Percentiles rank a stretch among this genome's conserved stretches.
Evolutionary conservation across 2,797 vertebrate species (phyloP).

Genomic region (Lutjanus campechanus): DNA sequence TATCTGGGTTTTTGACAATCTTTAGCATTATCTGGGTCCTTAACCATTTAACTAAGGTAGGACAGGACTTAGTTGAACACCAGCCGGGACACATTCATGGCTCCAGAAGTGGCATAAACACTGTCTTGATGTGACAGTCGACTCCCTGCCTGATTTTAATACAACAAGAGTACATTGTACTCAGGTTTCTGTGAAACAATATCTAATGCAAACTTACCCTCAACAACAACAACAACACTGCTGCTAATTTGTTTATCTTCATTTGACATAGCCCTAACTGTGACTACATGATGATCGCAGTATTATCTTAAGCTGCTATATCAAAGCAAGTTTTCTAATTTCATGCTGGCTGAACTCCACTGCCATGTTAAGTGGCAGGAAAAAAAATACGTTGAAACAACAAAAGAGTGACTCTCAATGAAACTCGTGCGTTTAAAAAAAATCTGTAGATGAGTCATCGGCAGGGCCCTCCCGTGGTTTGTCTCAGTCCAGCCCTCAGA

Average conservation of each 20-base stretch:
- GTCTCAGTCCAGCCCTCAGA: constrained; percentile 63
- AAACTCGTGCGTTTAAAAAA: constrained; percentile 57
- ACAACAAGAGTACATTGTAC: background rate
- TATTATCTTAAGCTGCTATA: constrained; percentile 39
- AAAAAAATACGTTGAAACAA: constrained; percentile 33
- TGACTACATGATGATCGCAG: constrained; percentile 22
- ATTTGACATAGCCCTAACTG: constrained; percentile 31
- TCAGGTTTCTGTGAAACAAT: constrained; percentile 22
- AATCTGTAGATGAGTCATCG: constrained; percentile 74
- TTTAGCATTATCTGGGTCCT: no score
- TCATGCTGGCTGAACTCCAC: constrained; percentile 46
- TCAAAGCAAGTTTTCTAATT: constrained; percentile 45
- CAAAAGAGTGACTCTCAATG: constrained; percentile 62
- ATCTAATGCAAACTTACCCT: constrained; percentile 27
- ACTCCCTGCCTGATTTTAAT: background rate
- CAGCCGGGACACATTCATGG: no score
- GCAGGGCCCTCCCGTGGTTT: constrained; percentile 67
- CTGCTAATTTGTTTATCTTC: constrained; percentile 48
- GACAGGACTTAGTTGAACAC: no score
- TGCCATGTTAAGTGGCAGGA: constrained; percentile 21
- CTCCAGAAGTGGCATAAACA: no score
- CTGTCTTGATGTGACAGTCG: background rate
- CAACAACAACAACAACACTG: constrained; percentile 12
- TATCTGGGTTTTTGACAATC: no score
- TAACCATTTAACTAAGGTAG: no score